These are phyloP conservation scores for Heliothis peltigera DNA, from an alignment of 2,888 invertebrate species.

Conservation along the genomic window DNA sequence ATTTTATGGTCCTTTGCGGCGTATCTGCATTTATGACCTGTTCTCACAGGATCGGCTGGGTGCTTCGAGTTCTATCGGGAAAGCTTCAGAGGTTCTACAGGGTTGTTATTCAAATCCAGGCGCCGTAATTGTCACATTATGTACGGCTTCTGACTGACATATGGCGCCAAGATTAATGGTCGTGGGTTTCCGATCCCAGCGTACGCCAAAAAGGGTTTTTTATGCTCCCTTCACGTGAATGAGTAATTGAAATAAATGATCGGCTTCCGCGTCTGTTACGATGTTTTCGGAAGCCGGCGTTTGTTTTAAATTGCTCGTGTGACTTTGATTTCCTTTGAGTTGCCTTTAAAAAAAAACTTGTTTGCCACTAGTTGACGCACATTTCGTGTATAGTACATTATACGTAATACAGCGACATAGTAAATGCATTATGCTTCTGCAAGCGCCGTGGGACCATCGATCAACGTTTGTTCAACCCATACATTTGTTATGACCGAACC, in stretches of 20 bases:
- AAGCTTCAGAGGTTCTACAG: constrained; percentile 13
- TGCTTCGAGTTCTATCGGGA: constrained; percentile 30
- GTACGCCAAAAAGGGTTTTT: constrained; percentile 57
- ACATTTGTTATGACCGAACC: constrained; percentile 14
- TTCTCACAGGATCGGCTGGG: constrained; percentile 33
- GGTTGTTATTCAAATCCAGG: constrained; percentile 58
- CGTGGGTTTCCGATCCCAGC: constrained; percentile 54
- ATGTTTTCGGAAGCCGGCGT: constrained; percentile 53
- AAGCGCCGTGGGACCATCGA: constrained; percentile 10
- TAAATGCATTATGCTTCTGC: no score
- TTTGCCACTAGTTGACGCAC: no score
- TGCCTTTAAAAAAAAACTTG: no score
- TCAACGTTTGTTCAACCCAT: neutral
- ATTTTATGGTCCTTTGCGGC: constrained; percentile 62
- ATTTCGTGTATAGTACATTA: no score
- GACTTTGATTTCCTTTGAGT: constrained; percentile 49
- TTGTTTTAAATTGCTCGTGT: constrained; percentile 60
- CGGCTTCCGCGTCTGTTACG: constrained; percentile 46
- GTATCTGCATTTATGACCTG: constrained; percentile 61
- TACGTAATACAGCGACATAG: neutral
- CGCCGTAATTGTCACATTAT: constrained; percentile 67
- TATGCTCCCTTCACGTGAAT: constrained; percentile 56
- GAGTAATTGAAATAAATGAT: constrained; percentile 68
- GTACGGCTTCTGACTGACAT: constrained; percentile 61
- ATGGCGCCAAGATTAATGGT: constrained; percentile 66